phyloP scores from a whole-genome alignment of 1,140 invertebrate genomes.

The Lethocerus indicus region DNA sequence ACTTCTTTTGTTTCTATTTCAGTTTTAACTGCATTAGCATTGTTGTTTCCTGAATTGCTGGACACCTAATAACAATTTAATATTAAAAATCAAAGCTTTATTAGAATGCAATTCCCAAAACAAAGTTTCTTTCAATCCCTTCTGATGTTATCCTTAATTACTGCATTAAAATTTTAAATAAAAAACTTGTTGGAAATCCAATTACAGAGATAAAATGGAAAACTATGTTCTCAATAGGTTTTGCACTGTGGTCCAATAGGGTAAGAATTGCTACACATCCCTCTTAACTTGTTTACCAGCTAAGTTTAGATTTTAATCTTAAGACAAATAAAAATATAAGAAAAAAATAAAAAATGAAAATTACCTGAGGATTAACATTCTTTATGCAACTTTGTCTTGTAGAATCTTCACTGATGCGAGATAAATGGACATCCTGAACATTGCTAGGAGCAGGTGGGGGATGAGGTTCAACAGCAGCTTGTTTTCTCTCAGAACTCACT shows the following conservation, averaged over 20 bases:
- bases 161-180: no score
- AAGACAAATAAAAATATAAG: no score
- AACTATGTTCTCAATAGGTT: no score
- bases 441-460: no score
- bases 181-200: no score
- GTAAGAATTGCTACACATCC: no score
- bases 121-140: background rate
- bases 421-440: slow-evolving; percentile 22
- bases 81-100: background rate
- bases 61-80: slow-evolving; percentile 4
- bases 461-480: background rate
- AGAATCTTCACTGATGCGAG: slow-evolving; percentile 39
- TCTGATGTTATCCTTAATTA: no score
- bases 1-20: background rate
- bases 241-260: no score
- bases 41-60: slow-evolving; percentile 12
- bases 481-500: background rate
- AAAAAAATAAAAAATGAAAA: no score
- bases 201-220: no score
- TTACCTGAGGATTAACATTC: slow-evolving; percentile 11
- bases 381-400: slow-evolving; percentile 13
- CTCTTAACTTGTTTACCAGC: no score
- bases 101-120: background rate
- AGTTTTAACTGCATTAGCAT: slow-evolving; percentile 12
- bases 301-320: no score